Base-by-base conservation (phyloP, 2,797 vertebrate species). In the Avahi laniger region DNA sequence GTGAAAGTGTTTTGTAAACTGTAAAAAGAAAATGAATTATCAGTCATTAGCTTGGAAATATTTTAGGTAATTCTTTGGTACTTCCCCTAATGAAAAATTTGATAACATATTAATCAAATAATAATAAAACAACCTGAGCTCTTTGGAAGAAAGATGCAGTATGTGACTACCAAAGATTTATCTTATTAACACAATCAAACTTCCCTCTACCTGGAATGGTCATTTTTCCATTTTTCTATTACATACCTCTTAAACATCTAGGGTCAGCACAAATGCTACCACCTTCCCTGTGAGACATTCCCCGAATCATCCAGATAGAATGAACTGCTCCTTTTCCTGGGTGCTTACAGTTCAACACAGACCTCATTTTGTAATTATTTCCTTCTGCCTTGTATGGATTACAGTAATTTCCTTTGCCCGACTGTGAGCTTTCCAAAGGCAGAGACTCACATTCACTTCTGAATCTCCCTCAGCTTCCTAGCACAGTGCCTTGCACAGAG, bases 311-410 rank as follows among this genome's bases (percentile, higher is more conserved):
- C 17, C 11, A 83, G 48, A 92, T 82, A 96, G 85, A 97, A 84
- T 9, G 20, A 84, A 89, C 75, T 93, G 82, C 85, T 97, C 96
- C 92, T 96, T 96, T 95, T 83, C 92, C 95, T 90, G 80, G 57
- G 90, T 78, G 78, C 82, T 85, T 18, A 89, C 9, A 82, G 78
- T 59, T 96, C 86, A 91, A 83, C n/a, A 92, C 0, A 93, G 76
- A 92, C 48, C 75, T 94, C 76, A 79, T 41, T 89, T 65, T 91
- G 81, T 72, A 57, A 69, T 48, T 67, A 35, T 26, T 91, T 91
- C 59, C 54, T 89, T 86, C 76, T 78, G 50, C 50, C 35, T 70
- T 84, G 69, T 61, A 35, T 35, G 72, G 73, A 84, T 26, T 38
- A 35, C 4, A 85, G 73, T 43, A 50, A 86, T 72, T 82, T 85